Evolutionary conservation across 2,888 invertebrate genomes (phyloP), one percentile per base, ranked within the genome.

Genomic region (Folsomia candida): DNA sequence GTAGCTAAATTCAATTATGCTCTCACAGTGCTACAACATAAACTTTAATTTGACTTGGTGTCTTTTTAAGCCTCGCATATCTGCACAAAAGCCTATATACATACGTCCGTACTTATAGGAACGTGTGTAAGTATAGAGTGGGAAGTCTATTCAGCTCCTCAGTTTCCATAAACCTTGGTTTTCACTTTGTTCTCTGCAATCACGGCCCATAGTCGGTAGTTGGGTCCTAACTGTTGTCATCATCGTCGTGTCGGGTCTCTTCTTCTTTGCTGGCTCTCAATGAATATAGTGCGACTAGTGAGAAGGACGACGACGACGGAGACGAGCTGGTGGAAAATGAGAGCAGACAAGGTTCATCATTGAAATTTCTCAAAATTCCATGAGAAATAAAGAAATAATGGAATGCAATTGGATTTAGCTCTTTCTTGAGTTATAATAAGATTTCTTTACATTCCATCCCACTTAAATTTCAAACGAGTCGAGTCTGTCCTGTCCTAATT

Each of bases 301-400:
- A 9, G 37, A 4, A 4, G 4, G 37, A 37, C 37, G 37, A 37
- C 37, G 37, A 37, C 4, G 37, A 37, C 37, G 4, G 4, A 14
- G 37, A 28, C 14, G 2, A 27, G 11, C 27, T 60, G 4, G 24
- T 4, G 18, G 60, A 61, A 61, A 28, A 61, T 61, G 14, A 61
- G 29, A 61, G 61, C 4, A 11, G 61, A 20, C 61, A 61, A 61
- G 61, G 61, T 61, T 61, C 61, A 61, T 61, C 61, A 61, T 61
- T 61, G 27, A 20, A 61, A 29, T 18, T 59, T 61, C 54, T 27
- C 28, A 61, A 60, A 61, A 26, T 61, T 61, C 29, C 20, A 28
- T 61, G 22, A 28, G 61, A 61, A 61, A 61, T 61, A 61, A 61
- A n/a, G 29, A 61, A 61, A 60, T 61, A 61, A 61, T 61, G 29